Evolutionary conservation across 92 coral and sea anemone species (phyloP), one percentile per base, ranked within the genome.

Genomic region (Porites evermanni): DNA sequence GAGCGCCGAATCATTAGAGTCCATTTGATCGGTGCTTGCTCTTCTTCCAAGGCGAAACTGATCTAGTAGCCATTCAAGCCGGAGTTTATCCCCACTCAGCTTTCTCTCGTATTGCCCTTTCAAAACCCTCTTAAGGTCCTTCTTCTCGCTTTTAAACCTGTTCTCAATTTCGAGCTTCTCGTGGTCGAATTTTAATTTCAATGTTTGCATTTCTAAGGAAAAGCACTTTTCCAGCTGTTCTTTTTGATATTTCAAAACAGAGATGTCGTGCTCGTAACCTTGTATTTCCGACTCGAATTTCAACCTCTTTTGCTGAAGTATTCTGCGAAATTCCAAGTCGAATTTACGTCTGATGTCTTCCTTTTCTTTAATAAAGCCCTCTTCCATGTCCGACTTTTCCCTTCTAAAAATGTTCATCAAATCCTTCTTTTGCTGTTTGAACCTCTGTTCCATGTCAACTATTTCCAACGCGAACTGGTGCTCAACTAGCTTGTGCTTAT

Each of bases 251-350:
- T 90, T 87, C 51, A 97, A 79, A 74, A 97, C 94, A 51, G 99
- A 94, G 24, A 97, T 93, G 70, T 97, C 99, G 66, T 97, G 95
- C 73, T 97, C 98, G 70, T 92, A 95, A 32, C 97, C 98, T 97
- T 24, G 26, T 24, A 24, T 24, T 24, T 24, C 26, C 26, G 26
- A 24, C 26, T 24, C 26, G 26, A 24, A 24, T 24, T 24, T 24
- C 26, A 24, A 24, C 26, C 26, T 24, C 26, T 24, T 0, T 24
- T 24, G 26, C 1, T 24, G 26, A 24, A 24, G 26, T 24, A 24
- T 24, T 24, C 26, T 24, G 26, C 26, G 26, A 24, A 24, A 24
- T 24, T 24, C 26, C 26, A 24, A 0, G 1, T 24, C 26, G 26
- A 24, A 24, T 24, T 24, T 24, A 24, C 26, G 26, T 24, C 26